A percentile compares a stretch with the other conserved stretches of the same genome.
These are phyloP conservation scores for Pygoscelis adeliae DNA, from an alignment of 2,113 vertebrate species.

Conservation along the genomic window DNA sequence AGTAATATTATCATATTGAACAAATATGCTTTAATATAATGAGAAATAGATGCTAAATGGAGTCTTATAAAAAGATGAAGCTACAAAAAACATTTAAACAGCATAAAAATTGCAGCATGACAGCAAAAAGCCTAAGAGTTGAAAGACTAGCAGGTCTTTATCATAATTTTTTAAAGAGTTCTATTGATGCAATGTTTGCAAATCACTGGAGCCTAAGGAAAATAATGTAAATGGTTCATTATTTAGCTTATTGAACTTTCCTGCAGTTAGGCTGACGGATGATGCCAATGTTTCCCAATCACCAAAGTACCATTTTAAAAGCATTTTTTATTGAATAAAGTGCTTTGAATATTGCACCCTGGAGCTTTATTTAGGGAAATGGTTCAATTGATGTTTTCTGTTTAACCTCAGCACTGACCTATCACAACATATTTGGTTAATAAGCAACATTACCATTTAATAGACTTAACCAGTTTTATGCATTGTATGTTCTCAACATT, in stretches of 20 bases:
- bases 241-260: constrained; percentile 81
- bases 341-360: constrained; percentile 78
- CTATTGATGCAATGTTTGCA: constrained; percentile 77
- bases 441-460: constrained; percentile 66
- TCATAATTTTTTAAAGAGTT: constrained; percentile 87
- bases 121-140: constrained; percentile 22
- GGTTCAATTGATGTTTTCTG: constrained; percentile 77
- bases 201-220: constrained; percentile 76
- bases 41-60: neutral
- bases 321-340: constrained; percentile 84
- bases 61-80: constrained; percentile 37
- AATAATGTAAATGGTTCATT: constrained; percentile 83
- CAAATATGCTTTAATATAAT: constrained; percentile 1
- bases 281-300: constrained; percentile 77
- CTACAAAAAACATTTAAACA: constrained; percentile 3
- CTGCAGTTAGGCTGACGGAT: constrained; percentile 77
- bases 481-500: neutral
- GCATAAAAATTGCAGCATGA: constrained; percentile 15
- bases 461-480: constrained; percentile 45
- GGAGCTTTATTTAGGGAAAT: constrained; percentile 81
- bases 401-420: constrained; percentile 76
- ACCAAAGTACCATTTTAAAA: constrained; percentile 78
- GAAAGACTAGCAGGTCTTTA: constrained; percentile 74
- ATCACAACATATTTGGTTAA: constrained; percentile 69
- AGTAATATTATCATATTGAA: neutral